phyloP scores from a whole-genome alignment of 2,797 vertebrate species.

The Micropoecilia bifurca region DNA sequence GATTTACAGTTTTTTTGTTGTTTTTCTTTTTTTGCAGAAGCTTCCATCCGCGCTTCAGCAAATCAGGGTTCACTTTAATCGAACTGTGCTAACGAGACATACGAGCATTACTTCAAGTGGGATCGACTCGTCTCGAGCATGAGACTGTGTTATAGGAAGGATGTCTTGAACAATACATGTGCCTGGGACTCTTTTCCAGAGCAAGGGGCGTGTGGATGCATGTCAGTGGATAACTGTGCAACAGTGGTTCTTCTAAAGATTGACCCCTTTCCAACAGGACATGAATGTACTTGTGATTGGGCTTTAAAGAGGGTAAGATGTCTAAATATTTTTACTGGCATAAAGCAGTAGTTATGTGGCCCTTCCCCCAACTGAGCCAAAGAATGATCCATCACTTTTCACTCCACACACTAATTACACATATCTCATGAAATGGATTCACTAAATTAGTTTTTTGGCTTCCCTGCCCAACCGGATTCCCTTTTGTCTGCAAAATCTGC shows the following conservation, averaged over 20 bases:
- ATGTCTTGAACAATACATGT: conserved; percentile 54
- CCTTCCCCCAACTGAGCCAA: conserved; percentile 77
- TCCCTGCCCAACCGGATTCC: conserved; percentile 50
- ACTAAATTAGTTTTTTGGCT: conserved; percentile 59
- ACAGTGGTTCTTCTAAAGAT: conserved; percentile 56
- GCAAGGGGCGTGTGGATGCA: conserved; percentile 48
- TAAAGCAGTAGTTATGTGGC: conserved; percentile 65
- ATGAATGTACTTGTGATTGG: conserved; percentile 76
- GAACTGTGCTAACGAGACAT: conserved; percentile 38
- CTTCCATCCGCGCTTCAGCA: conserved; percentile 68
- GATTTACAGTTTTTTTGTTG: conserved; percentile 27
- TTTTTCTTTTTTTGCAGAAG: conserved; percentile 39
- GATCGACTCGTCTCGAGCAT: conserved; percentile 56
- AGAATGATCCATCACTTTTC: conserved; percentile 73
- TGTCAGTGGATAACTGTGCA: conserved; percentile 51
- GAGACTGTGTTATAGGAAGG: conserved; percentile 43
- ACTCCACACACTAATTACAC: conserved; percentile 60
- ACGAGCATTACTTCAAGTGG: conserved; percentile 45
- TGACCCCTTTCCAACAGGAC: conserved; percentile 67
- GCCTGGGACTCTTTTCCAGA: conserved; percentile 65
- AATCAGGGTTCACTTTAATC: conserved; percentile 53
- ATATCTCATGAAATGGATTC: conserved; percentile 57
- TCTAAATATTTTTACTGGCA: conserved; percentile 52
- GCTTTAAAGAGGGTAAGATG: conserved; percentile 53
- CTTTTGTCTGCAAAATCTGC: conserved; percentile 46